Evolutionary conservation across 2,113 vertebrate genomes (phyloP).

Genomic region (Triplophysa tibetana): DNA sequence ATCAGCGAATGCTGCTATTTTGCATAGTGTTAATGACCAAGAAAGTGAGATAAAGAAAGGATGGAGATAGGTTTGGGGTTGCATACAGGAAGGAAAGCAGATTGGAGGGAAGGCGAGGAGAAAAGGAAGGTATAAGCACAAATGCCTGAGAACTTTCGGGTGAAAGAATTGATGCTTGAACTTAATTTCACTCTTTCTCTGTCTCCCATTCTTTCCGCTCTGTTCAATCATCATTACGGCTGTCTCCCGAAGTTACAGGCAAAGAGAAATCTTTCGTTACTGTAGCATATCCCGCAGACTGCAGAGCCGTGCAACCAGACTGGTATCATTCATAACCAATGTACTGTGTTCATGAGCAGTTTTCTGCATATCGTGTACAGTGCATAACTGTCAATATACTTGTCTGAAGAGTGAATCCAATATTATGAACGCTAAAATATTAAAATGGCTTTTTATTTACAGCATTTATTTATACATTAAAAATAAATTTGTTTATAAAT

Average conservation of each 20-base stretch:
- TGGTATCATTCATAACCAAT: slow-evolving; percentile 25
- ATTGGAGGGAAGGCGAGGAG: background rate
- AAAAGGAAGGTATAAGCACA: background rate
- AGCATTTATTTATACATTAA: too few species aligned
- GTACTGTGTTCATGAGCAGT: background rate
- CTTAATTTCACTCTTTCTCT: slow-evolving; percentile 20
- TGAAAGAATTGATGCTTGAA: slow-evolving; percentile 6
- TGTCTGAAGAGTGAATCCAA: background rate
- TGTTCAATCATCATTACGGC: slow-evolving; percentile 34
- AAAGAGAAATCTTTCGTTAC: slow-evolving; percentile 24
- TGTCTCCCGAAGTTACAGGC: slow-evolving; percentile 16
- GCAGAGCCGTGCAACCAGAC: background rate
- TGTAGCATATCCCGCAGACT: background rate
- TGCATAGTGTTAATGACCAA: too few species aligned
- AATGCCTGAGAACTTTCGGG: background rate
- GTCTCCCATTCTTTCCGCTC: slow-evolving; percentile 19
- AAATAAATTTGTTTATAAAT: too few species aligned
- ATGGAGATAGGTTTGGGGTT: background rate
- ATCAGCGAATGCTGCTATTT: too few species aligned
- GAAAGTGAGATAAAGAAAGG: background rate
- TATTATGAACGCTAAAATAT: background rate
- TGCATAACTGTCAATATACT: slow-evolving; percentile 8
- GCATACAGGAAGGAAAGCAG: background rate
- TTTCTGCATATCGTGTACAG: slow-evolving; percentile 15
- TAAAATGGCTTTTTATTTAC: background rate